Base-by-base conservation (phyloP, 2,113 vertebrate genomes). In the Tiliqua scincoides region DNA sequence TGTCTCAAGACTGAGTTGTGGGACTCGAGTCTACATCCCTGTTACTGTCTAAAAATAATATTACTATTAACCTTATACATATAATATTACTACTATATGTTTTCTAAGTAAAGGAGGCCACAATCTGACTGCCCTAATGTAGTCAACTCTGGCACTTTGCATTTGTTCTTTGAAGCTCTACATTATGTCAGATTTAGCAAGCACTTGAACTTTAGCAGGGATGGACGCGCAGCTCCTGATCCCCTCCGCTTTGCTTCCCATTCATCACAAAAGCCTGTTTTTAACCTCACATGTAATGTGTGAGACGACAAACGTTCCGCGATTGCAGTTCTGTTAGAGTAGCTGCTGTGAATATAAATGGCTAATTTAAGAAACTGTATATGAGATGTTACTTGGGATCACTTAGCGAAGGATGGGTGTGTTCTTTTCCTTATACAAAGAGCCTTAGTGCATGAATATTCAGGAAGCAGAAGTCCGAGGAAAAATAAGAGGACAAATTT, bases 311-410 rank as follows among this genome's bases (percentile, higher is more conserved):
- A 68, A 54, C 57, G 43, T 54, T 67, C 32, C 27, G 40, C 17
- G 43, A 30, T 62, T 81, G 57, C 48, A 63, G 3, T 54, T 86
- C 2, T 67, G 37, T 32, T 40, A 21, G 71, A 86, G 23, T 54
- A 65, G 59, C 40, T 57, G 76, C 57, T 61, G 17, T 79, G 75
- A 73, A 81, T 75, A 87, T 75, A 82, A 87, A 82, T 81, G 40
- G 18, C 43, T 54, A 57, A 73, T 81, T 72, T 62, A 62, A 79
- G 61, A 74, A 71, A 82, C 27, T 54, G 27, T 79, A 82, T 86
- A 87, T 78, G 71, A 84, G 48, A 30, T 20, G 57, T 74, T 79
- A 61, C 63, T 85, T 78, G 73, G 25, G 65, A n/a, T 25, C 71
- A 10, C 27, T 89, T 76, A 84, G 32, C 87, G 73, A 85, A 82